These are phyloP conservation scores for Sterrhoptilus dennistouni DNA, from an alignment of 2,113 vertebrate species.

Conservation along the genomic window DNA sequence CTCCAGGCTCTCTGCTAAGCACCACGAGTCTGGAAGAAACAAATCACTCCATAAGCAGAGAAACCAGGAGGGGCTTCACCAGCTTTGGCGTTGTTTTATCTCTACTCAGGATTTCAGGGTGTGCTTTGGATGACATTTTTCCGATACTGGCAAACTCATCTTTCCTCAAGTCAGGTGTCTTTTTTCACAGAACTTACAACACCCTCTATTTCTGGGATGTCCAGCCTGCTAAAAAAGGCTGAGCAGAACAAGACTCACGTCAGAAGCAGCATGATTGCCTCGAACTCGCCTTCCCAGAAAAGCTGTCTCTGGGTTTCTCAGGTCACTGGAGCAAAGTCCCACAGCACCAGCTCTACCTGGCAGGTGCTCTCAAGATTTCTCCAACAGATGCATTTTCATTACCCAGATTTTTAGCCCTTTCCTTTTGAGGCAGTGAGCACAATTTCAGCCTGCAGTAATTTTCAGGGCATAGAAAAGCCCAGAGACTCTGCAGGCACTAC, in stretches of 20 bases:
- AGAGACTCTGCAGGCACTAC: background rate
- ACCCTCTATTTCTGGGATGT: background rate
- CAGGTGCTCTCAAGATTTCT: background rate
- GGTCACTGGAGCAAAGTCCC: slow-evolving; percentile 37
- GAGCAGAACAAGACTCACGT: background rate
- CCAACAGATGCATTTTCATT: background rate
- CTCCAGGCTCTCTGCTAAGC: background rate
- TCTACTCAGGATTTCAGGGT: background rate
- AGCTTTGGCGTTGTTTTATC: background rate
- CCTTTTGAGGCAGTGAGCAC: background rate
- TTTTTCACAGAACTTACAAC: background rate
- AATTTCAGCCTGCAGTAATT: background rate
- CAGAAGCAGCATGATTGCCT: background rate
- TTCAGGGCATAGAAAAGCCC: background rate
- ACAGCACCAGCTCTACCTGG: background rate
- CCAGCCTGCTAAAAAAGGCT: background rate
- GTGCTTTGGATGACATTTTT: background rate
- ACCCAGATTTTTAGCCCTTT: background rate
- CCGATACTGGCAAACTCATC: background rate
- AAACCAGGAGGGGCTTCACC: background rate
- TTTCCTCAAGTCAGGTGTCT: background rate
- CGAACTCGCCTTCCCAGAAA: background rate
- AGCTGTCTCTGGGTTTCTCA: background rate
- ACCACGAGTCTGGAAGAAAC: background rate
- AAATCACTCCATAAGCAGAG: background rate